Evolutionary conservation across 1,140 invertebrate genomes (phyloP), one percentile per base, ranked within the genome.

Genomic region (Holcopasites calliopsidis): DNA sequence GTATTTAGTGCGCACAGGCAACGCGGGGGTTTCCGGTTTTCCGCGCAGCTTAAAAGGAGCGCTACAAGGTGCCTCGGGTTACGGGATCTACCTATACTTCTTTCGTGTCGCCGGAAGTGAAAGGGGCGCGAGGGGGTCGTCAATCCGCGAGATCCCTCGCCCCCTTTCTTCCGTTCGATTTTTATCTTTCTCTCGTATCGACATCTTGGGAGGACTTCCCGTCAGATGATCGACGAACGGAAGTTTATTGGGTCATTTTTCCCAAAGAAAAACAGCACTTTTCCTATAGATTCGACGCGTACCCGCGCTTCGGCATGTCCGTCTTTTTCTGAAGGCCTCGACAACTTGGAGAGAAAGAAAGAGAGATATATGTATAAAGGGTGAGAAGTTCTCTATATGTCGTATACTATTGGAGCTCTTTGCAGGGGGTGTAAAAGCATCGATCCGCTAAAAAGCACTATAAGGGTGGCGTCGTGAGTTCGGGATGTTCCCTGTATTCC

Each of bases 371-470:
- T n/a, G n/a, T 31, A 55, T 23, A 49, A 13, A 54, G 61, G 61
- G n/a, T 31, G 40, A 73, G 52, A 68, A 33, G 61, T 82, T 75
- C 47, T 80, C 65, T 60, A 54, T 47, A 61, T 77, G 61, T 71
- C 66, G 52, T 55, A n/a, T n/a, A 79, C 61, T 79, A 79, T 66
- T 70, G 79, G 80, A 71, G 50, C 78, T 77, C 42, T 76, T 47
- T 72, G 71, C 74, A 50, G 60, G 66, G 65, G 71, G 66, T 83
- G 77, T 87, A 73, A 79, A 88, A 87, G 86, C 85, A 88, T 88
- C 80, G 86, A 87, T 88, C 83, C 72, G 82, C 83, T 88, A 88
- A 88, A 61, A 88, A 87, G 87, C 83, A 81, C 83, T 85, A 87
- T 70, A 74, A 77, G 76, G 68, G 21, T 65, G 35, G 76, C 80